These are phyloP conservation scores for Acrocephalus kingi DNA, from an alignment of 2,113 vertebrate species.

Conservation along the genomic window DNA sequence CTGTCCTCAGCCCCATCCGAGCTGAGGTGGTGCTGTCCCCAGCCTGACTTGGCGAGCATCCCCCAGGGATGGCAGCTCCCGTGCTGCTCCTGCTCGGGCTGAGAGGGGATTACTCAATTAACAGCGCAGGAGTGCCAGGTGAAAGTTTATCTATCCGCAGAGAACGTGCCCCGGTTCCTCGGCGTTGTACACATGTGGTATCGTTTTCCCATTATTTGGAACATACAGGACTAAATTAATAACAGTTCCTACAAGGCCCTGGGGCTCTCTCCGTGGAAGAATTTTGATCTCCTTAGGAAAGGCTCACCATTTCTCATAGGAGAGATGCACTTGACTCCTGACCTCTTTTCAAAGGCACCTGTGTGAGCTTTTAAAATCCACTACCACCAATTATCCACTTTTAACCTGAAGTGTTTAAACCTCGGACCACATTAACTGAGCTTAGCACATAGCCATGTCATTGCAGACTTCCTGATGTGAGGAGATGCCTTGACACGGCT, in stretches of 20 bases:
- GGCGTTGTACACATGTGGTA: constrained; percentile 78
- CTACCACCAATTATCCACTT: constrained; percentile 95
- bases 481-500: constrained; percentile 81
- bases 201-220: constrained; percentile 81
- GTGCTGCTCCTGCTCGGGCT: constrained; percentile 19
- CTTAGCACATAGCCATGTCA: constrained; percentile 84
- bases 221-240: constrained; percentile 84
- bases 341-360: constrained; percentile 94
- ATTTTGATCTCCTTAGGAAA: constrained; percentile 83
- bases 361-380: constrained; percentile 86
- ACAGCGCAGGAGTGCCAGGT: constrained; percentile 65
- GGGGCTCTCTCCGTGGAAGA: constrained; percentile 76
- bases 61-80: background rate
- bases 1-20: background rate
- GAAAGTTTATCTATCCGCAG: constrained; percentile 69
- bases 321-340: constrained; percentile 93
- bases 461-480: constrained; percentile 84
- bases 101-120: constrained; percentile 65
- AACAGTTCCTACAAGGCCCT: constrained; percentile 83
- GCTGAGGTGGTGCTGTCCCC: background rate
- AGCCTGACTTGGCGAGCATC: fast-evolving
- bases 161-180: constrained; percentile 60
- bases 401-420: constrained; percentile 86
- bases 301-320: constrained; percentile 79
- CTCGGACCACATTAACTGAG: constrained; percentile 80